Evolutionary conservation across 2,797 vertebrate genomes (phyloP), one percentile per base, ranked within the genome.

Genomic region (Bovichtus diacanthus): DNA sequence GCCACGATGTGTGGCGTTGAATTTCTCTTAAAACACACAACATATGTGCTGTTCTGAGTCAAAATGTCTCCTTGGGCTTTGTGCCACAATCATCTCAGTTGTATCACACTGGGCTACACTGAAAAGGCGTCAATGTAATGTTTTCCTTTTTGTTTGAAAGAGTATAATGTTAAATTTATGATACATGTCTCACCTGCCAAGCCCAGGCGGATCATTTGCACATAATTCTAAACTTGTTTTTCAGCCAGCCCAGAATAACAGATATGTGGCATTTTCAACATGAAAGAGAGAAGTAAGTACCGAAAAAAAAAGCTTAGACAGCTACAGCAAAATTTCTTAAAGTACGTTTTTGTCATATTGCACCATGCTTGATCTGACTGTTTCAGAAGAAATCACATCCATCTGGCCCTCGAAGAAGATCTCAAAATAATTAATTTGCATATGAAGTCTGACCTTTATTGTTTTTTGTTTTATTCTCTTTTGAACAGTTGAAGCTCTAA

Each of bases 401-500:
- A 80, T 55, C 51, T 75, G 61, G 50, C 34, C 38, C 19, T 71
- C 25, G 4, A 25, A 56, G 50, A 73, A 71, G 18, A 60, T 51
- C 39, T 80, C 41, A 63, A 50, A 68, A 77, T 23, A 51, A 62
- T 71, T 47, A 6, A 76, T 84, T 79, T 78, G 55, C 54, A 50
- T 82, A 59, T 59, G 21, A 70, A 64, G 15, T 83, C 70, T 74
- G 68, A 83, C 61, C 56, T 39, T 9, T 49, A 19, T 46, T 74
- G 43, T 27, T 51, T 43, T 36, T 50, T 21, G 49, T 29, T 27
- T 27, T n/a, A 55, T 31, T n/a, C n/a, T n/a, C 6, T n/a, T 68
- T 21, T 10, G 13, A 71, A 64, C 11, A 54, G 53, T 79, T 66
- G 18, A 84, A 71, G 61, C 66, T 86, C 55, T 46, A 87, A 82